These are phyloP conservation scores for Lonchura striata DNA, from an alignment of 2,113 vertebrate species.

Conservation along the genomic window DNA sequence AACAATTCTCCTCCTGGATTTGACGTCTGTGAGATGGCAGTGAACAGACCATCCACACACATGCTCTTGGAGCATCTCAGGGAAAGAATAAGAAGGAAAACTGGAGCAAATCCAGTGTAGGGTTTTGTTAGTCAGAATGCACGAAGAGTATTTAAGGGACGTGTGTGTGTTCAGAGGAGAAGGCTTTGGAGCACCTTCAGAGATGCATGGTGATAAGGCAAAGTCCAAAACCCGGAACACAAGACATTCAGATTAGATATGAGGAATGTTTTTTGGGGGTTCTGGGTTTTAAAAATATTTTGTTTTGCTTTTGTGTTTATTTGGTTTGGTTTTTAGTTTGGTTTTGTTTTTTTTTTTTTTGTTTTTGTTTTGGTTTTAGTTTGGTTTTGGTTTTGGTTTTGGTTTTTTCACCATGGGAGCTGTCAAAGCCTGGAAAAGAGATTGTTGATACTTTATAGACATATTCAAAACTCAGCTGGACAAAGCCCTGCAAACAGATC, in stretches of 20 bases:
- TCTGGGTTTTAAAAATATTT: not conserved
- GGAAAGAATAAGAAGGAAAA: not conserved
- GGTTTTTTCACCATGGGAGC: accelerated
- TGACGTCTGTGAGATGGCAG: not conserved
- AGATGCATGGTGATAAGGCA: not conserved
- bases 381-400: too few relatives aligned
- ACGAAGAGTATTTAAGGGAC: not conserved
- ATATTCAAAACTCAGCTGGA: not conserved
- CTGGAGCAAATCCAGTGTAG: not conserved
- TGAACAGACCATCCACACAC: not conserved
- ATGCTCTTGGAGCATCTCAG: not conserved
- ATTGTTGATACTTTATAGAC: not conserved
- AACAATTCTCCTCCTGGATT: not conserved
- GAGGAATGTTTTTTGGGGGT: not conserved
- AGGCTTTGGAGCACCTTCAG: not conserved
- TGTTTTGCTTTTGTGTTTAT: too few relatives aligned
- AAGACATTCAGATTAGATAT: not conserved
- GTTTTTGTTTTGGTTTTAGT: not conserved
- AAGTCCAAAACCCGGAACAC: not conserved
- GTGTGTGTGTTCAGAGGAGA: not conserved
- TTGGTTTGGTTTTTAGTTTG: not conserved
- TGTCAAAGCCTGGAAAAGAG: not conserved
- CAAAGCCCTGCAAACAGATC: not conserved
- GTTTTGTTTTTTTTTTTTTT: not conserved
- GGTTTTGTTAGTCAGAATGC: not conserved